Evolutionary conservation across 53 echinoderm and acorn worm species (phyloP), one percentile per base, ranked within the genome.

Genomic region (Henricia sp.): DNA sequence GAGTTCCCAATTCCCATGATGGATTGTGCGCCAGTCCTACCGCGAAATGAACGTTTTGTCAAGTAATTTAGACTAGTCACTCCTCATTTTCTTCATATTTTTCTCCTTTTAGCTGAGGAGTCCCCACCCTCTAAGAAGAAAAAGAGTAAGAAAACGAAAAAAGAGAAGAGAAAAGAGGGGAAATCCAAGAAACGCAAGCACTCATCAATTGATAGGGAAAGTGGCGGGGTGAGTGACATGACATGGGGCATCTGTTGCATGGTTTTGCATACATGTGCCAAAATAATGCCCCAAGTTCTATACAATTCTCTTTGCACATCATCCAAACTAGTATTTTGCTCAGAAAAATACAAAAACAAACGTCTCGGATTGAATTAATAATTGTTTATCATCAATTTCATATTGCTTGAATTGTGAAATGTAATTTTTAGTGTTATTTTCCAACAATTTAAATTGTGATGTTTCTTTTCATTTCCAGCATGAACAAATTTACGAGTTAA

Each of bases 141-240:
- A 82, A 96, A 96, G 72, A 93, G 93, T 50, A 96, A 94, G 70
- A 96, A 96, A 62, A 93, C 87, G 27, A 91, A 96, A 64, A 96
- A 96, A 80, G 94, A 96, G 12, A 93, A 96, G 69, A 83, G 85
- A 39, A 96, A 96, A 83, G 87, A 93, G 41, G 90, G 90, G 21
- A 93, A 90, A 71, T 84, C 84, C 39, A 96, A 96, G 72, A 91
- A 93, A 67, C 80, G 92, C 56, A 94, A 96, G 82, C 85, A 88
- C 33, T 62, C n/a, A n/a, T n/a, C 66, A 58, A 48, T 52, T 32
- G 94, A 89, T 19, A 85, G 88, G 17, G 60, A 80, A 64, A 64
- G 92, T 56, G 44, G 89, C 30, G 67, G 67, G 77, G 83, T 64
- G 37, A 38, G 67, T n/a, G n/a, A n/a, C n/a, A n/a, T n/a, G n/a